phyloP scores from a whole-genome alignment of 2,113 vertebrate species.

The Struthio camelus region DNA sequence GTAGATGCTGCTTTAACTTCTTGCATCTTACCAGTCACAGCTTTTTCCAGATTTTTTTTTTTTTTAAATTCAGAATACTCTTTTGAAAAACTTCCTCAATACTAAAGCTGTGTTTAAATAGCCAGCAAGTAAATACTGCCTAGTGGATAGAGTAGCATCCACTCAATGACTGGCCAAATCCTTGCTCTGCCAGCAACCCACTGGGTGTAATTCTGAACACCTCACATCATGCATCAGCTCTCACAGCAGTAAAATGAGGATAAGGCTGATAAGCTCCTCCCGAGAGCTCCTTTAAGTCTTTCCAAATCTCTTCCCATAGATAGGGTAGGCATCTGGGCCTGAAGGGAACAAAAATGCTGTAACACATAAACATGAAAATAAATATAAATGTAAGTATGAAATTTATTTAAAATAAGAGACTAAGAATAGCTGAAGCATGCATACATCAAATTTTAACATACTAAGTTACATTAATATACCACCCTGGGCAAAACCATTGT shows the following conservation, averaged over 20 bases:
- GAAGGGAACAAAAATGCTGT: neutral
- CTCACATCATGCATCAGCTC: neutral
- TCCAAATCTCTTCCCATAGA: neutral
- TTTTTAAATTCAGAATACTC: neutral
- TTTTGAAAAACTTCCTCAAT: neutral
- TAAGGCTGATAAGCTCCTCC: neutral
- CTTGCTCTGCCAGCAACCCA: neutral
- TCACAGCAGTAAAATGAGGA: neutral
- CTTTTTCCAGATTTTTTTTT: too few species aligned
- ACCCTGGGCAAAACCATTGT: neutral
- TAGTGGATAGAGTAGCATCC: neutral
- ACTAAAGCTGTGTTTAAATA: neutral
- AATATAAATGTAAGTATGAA: neutral
- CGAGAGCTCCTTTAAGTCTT: neutral
- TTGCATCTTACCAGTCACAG: too few species aligned
- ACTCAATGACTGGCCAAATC: too few species aligned
- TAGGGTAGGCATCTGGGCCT: neutral
- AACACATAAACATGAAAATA: neutral
- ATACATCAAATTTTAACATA: neutral
- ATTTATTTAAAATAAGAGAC: neutral
- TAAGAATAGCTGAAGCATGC: neutral
- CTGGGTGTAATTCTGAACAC: neutral
- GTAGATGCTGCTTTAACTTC: neutral
- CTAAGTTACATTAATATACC: neutral
- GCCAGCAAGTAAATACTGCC: neutral